phyloP scores from a whole-genome alignment of 2,113 vertebrate species.

The Clinocottus analis region DNA sequence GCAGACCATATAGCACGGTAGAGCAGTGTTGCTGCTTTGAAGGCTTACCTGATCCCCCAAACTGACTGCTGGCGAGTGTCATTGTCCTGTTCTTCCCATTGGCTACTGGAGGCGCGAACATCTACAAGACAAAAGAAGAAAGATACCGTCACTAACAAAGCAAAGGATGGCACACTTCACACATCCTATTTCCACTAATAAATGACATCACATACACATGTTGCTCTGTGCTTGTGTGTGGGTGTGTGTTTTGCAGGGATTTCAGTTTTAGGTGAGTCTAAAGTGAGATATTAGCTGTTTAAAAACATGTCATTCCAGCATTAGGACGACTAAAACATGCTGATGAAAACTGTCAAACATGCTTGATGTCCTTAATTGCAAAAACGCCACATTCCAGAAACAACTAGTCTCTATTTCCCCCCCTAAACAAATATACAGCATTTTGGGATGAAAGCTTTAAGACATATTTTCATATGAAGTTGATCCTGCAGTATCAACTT shows the following conservation, averaged over 20 bases:
- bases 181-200: conserved; percentile 60
- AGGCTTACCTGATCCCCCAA: conserved; percentile 91
- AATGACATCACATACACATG: conserved; percentile 33
- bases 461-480: neutral
- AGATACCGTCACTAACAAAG: conserved; percentile 50
- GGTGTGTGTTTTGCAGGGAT: neutral
- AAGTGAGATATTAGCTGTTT: neutral
- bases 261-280: conserved; percentile 2
- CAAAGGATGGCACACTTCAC: conserved; percentile 68
- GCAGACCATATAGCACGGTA: neutral
- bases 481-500: neutral
- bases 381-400: neutral
- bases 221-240: neutral
- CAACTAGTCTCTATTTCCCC: neutral
- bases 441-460: conserved; percentile 3
- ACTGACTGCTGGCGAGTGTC: conserved; percentile 93
- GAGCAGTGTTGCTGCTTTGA: neutral
- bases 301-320: neutral
- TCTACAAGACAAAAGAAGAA: conserved; percentile 85
- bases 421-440: neutral
- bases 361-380: neutral
- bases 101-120: conserved; percentile 97
- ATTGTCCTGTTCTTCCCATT: conserved; percentile 97
- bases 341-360: neutral
- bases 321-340: neutral